Conservation (phyloP, 2,888 invertebrate genomes). For the Cataglyphis altisquamis region DNA sequence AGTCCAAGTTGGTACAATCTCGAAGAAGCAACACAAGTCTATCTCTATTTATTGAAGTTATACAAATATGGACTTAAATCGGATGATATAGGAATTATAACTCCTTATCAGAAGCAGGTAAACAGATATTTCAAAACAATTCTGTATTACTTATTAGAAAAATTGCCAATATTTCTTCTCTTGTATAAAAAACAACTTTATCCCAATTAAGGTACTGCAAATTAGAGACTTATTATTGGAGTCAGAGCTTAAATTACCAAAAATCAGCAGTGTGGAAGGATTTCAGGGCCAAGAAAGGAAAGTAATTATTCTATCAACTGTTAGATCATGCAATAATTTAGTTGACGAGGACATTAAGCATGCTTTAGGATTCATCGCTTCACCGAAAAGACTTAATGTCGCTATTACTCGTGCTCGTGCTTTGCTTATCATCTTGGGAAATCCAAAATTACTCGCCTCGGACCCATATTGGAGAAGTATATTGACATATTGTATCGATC, state of each 20-base stretch:
- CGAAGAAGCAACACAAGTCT: conserved; percentile 91
- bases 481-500: conserved; percentile 89
- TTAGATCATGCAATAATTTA: conserved; percentile 87
- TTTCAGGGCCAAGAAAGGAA: conserved; percentile 94
- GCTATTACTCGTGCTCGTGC: conserved; percentile 94
- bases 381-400: conserved; percentile 95
- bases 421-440: conserved; percentile 93
- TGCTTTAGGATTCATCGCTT: conserved; percentile 91
- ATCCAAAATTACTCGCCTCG: conserved; percentile 90
- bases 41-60: conserved; percentile 89
- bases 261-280: conserved; percentile 94
- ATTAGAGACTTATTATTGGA: conserved; percentile 88
- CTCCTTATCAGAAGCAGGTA: conserved; percentile 95
- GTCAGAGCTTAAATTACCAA: conserved; percentile 87
- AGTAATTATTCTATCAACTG: conserved; percentile 92
- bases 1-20: conserved; percentile 97
- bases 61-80: conserved; percentile 89
- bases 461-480: conserved; percentile 91
- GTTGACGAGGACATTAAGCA: conserved; percentile 86
- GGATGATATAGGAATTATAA: conserved; percentile 95
- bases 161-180: background rate
- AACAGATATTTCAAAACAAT: background rate
- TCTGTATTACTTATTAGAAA: background rate
- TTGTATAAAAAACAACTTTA: conserved; percentile 33
- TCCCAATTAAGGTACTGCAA: conserved; percentile 88